Percentiles rank a stretch among this genome's conserved stretches.
Evolutionary conservation across 2,113 vertebrate genomes (phyloP).

Genomic region (Austrofundulus limnaeus): DNA sequence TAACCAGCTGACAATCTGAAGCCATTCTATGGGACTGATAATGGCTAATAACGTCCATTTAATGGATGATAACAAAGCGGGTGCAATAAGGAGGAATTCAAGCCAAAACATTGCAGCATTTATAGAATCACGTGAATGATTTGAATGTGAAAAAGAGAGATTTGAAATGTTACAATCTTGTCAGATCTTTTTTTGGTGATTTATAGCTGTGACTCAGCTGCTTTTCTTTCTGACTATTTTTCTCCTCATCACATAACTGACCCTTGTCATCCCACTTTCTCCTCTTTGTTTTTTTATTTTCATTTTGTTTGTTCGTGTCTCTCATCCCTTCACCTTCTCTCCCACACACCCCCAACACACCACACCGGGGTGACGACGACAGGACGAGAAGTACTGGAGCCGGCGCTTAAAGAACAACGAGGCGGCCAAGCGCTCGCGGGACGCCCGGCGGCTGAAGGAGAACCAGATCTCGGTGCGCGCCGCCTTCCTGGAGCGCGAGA

Average conservation of each 20-base stretch:
- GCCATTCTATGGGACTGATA: too few species aligned
- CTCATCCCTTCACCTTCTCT: conserved; percentile 20
- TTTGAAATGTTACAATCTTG: too few species aligned
- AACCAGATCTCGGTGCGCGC: conserved; percentile 99
- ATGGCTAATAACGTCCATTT: too few species aligned
- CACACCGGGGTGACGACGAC: background rate
- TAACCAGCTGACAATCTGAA: too few species aligned
- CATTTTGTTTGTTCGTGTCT: background rate
- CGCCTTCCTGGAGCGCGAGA: conserved; percentile 96
- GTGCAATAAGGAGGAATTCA: too few species aligned
- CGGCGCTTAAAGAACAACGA: conserved; percentile 98
- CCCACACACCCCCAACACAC: conserved; percentile 51
- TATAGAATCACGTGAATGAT: too few species aligned
- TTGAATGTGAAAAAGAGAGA: too few species aligned
- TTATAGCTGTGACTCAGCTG: conserved; percentile 32
- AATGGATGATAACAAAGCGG: too few species aligned
- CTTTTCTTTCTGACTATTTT: conserved; percentile 7
- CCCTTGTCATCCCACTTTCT: conserved; percentile 42
- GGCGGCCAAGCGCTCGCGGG: conserved; percentile 94
- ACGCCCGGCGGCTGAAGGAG: conserved; percentile 95
- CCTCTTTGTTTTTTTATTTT: background rate
- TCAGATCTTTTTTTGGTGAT: conserved; percentile 5
- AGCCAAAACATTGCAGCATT: too few species aligned
- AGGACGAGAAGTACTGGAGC: conserved; percentile 99
- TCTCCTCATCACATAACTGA: conserved; percentile 47